These are phyloP conservation scores for Catamblyrhynchus diadema DNA, from an alignment of 2,797 vertebrate species.

Conservation along the genomic window DNA sequence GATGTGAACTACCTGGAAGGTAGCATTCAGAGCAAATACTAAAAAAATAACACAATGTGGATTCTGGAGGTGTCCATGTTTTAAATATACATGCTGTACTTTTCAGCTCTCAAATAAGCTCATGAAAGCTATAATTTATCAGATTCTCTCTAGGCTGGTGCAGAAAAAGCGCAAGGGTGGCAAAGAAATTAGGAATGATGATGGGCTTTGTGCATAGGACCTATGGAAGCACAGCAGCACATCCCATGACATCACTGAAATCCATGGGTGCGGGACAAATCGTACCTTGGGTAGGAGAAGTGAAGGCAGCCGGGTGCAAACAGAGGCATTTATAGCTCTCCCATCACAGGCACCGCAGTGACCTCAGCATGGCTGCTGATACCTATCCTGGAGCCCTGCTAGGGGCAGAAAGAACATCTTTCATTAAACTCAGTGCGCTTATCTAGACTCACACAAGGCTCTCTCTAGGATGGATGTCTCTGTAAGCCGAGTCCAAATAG, in stretches of 20 bases:
- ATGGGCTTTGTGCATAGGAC: not conserved
- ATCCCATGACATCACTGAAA: not conserved
- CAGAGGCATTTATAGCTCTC: not conserved
- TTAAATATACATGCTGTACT: not conserved
- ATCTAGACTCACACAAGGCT: not conserved
- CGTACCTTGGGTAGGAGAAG: not conserved
- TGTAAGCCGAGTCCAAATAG: not conserved
- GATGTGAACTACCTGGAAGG: constrained; percentile 28
- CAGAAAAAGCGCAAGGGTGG: not conserved
- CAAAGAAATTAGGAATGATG: not conserved
- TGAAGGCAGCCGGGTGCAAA: not conserved
- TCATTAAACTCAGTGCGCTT: fast-evolving
- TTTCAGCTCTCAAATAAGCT: not conserved
- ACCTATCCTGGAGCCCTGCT: not conserved
- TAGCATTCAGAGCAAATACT: not conserved
- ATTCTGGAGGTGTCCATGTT: not conserved
- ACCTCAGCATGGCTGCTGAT: not conserved
- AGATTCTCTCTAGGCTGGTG: not conserved
- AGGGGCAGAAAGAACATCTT: not conserved
- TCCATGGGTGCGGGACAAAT: not conserved
- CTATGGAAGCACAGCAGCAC: not conserved
- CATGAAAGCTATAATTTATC: not conserved
- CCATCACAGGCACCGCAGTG: fast-evolving
- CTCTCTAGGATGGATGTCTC: not conserved
- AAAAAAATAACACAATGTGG: not conserved